Base-by-base conservation (phyloP, 2,113 vertebrate genomes). In the Rhegmatorhina hoffmannsi region DNA sequence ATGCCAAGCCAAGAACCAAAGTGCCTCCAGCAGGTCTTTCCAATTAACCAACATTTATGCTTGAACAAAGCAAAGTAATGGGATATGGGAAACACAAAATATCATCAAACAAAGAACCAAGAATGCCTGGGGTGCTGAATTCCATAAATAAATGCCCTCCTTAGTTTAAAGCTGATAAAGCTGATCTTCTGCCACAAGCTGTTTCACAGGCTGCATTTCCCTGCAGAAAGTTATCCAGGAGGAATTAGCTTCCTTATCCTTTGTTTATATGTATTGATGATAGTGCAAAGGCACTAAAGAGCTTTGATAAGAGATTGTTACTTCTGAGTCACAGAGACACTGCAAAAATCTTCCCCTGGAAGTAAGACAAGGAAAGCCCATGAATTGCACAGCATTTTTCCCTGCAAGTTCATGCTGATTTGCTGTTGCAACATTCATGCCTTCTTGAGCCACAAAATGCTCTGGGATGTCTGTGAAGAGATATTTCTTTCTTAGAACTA, bases 241-340 rank as follows among this genome's bases (percentile, higher is more conserved):
- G 68, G 95, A 93, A 92, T 95, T 96, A 91, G 58, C 73, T 84
- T 69, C 76, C 83, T 95, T 95, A 96, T 94, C 91, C 92, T 83
- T 87, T 95, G 96, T 97, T 96, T 95, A 95, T 11, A 44, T 50
- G 84, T 49, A 66, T 40, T 73, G 80, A 55, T 70, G 82, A 92
- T 92, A 96, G 50, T 9, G 73, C 58, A 86, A 92, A 96, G 88
- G 90, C 87, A 83, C 91, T 94, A 76, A 92, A 88, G 86, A 91
- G 83, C 80, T 90, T 67, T 79, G 94, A 94, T 94, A 97, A 94
- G 90, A 74, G 85, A 90, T 78, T 70, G 72, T 90, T 84, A 83
- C 84, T 84, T 83, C 83, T 90, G 67, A 73, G 64, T 28, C 9
- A 2, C 60, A 72, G 68, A 83, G 25, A 46, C 25, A 3, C 70